These are phyloP conservation scores for Palythoa caribaeorum DNA, from an alignment of 92 coral and sea anemone genomes.

Conservation along the genomic window DNA sequence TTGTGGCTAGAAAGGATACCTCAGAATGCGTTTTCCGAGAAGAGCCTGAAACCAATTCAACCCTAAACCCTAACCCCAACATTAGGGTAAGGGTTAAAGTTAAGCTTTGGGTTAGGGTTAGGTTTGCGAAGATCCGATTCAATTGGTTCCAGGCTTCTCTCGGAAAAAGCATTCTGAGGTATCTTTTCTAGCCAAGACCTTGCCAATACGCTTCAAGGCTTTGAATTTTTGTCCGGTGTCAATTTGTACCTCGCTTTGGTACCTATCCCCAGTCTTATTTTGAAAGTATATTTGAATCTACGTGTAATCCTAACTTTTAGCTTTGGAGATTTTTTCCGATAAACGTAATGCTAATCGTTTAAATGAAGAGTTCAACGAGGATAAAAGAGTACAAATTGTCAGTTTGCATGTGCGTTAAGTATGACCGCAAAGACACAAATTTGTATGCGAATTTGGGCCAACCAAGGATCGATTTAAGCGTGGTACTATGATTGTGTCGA, in stretches of 20 bases:
- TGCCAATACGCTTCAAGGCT: neutral
- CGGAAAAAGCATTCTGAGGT: too few relatives aligned
- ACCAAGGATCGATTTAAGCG: constrained; percentile 7
- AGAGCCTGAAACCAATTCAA: too few relatives aligned
- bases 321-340: neutral
- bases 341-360: too few relatives aligned
- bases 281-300: constrained; percentile 17
- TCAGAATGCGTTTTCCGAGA: too few relatives aligned
- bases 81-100: too few relatives aligned
- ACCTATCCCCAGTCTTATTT: constrained; percentile 24
- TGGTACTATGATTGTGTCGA: constrained; percentile 37
- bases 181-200: too few relatives aligned
- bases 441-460: constrained; percentile 36
- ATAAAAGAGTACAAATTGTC: neutral
- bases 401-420: neutral
- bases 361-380: too few relatives aligned
- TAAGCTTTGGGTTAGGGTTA: too few relatives aligned
- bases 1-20: too few relatives aligned
- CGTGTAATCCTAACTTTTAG: constrained; percentile 9
- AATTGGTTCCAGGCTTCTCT: too few relatives aligned
- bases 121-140: too few relatives aligned
- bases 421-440: constrained; percentile 11
- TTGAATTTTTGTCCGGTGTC: constrained; percentile 36
- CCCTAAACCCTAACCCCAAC: too few relatives aligned
- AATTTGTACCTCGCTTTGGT: constrained; percentile 35